A percentile compares a stretch with the other conserved stretches of the same genome.
Evolutionary conservation across 2,797 vertebrate species (phyloP).

Genomic region (Adrianichthys oophorus): DNA sequence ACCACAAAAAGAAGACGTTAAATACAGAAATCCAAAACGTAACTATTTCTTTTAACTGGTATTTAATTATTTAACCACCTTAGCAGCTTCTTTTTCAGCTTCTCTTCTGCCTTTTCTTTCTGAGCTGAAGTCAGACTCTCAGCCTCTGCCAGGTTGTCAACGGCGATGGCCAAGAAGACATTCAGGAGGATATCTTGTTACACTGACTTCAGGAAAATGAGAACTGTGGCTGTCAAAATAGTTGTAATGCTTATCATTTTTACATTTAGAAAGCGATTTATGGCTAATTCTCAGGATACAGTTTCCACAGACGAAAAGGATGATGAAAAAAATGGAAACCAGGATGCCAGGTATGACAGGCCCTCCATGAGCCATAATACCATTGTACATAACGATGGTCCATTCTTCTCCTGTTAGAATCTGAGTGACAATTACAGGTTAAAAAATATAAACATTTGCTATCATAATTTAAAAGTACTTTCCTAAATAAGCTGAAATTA

Average conservation of each 20-base stretch:
- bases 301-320: slow-evolving; percentile 94
- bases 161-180: slow-evolving; percentile 96
- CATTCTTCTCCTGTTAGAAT: slow-evolving; percentile 95
- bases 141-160: slow-evolving; percentile 95
- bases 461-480: neutral
- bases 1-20: slow-evolving; percentile 5
- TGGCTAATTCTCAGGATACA: slow-evolving; percentile 86
- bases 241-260: neutral
- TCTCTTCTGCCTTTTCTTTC: slow-evolving; percentile 93
- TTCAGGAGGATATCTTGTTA: slow-evolving; percentile 93
- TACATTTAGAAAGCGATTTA: neutral
- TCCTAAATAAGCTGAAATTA: too few species aligned
- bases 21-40: neutral
- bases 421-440: slow-evolving; percentile 62
- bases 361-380: slow-evolving; percentile 94
- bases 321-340: slow-evolving; percentile 93
- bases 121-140: slow-evolving; percentile 95
- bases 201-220: slow-evolving; percentile 54
- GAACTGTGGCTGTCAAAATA: neutral
- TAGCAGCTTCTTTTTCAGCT: slow-evolving; percentile 84
- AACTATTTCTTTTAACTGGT: neutral
- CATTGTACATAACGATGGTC: slow-evolving; percentile 94
- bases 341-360: slow-evolving; percentile 91
- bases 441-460: neutral
- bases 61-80: slow-evolving; percentile 65